Base-by-base conservation (phyloP, 2,888 invertebrate species). In the Drosophila anceps region DNA sequence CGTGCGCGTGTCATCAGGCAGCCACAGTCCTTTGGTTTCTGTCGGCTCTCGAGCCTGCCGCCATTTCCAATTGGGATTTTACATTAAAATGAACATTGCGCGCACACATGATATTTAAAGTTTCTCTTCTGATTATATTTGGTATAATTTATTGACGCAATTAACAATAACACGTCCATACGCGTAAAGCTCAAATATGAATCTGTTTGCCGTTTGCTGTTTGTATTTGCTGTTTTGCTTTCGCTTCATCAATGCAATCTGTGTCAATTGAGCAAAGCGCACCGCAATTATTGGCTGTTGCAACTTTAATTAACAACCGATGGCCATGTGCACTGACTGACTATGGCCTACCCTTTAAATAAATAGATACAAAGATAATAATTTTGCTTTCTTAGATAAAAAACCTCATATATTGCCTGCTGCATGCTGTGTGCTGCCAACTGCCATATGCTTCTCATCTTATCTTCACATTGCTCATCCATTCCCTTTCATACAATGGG, bases 251-350 rank as follows among this genome's bases (percentile, higher is more conserved):
- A 58, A 68, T 69, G 64, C 63, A 69, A 61, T 67, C 51, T 39
- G 37, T 58, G 65, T 76, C 75, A 86, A 86, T 86, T 86, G 86
- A 88, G 77, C 73, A 86, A 90, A 90, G 90, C 73, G 60, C 54
- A 84, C 86, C 90, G 90, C 84, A 82, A 53, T 82, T 46, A 80
- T 68, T 73, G 84, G 50, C 79, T 69, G 67, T 69, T 78, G 73
- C 79, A 76, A 76, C 76, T 79, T 86, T 70, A 90, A 86, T 86
- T 88, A 81, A 76, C 71, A 69, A 53, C 59, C 72, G 71, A 74
- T 84, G 54, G 18, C 9, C n/a, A 18, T 18, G 7, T 2, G 4
- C 18, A 10, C 8, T 48, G 77, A 24, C 39, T 24, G 33, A 37
- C 67, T 20, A 2, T 4, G 0, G 20, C 13, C 35, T 70, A 60